Evolutionary conservation across 2,113 vertebrate genomes (phyloP), one percentile per base, ranked within the genome.

Genomic region (Pyrgilauda ruficollis): DNA sequence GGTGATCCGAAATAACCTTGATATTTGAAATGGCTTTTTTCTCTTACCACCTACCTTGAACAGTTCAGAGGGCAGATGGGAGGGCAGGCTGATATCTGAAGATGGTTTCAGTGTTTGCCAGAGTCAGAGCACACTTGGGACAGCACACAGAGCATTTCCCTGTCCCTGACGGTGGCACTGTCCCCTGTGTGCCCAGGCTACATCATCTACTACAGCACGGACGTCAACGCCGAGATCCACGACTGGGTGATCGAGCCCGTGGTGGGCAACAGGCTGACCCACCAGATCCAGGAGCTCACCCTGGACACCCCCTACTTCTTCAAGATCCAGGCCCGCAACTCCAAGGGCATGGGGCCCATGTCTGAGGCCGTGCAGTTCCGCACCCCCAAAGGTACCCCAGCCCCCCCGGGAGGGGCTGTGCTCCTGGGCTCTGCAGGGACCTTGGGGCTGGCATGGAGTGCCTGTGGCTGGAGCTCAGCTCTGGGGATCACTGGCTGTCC

Each of bases 241-340:
- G 99, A 99, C 90, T 99, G 99, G 99, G 99, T 99, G 11, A 99
- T 99, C 31, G 99, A 99, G 58, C 99, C 99, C 0, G 99, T 99
- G 11, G 98, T 99, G 88, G 99, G 99, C 4, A 99, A 99, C 96
- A 98, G 99, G 16, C 98, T 99, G 56, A 99, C 99, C 1, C 99
- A 99, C 95, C 99, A 99, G 98, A 99, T 99, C 90, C 99, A 99
- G 79, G 99, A 99, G 62, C 89, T 99, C 87, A 99, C 99, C 6
- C 98, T 99, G 2, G 99, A 99, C 93, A 99, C 99, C 0, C 98
- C 99, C 0, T 99, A 99, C 97, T 99, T 99, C 97, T 99, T 99
- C 98, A 99, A 99, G 97, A 99, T 99, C 94, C 99, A 99, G 95
- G 99, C 99, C 27, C 98, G 99, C 15, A 99, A 99, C 97, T 99